Percentiles rank a stretch among this genome's conserved stretches.
Conservation (phyloP, 92 coral and sea anemone species). For the Blastomussa wellsi region DNA sequence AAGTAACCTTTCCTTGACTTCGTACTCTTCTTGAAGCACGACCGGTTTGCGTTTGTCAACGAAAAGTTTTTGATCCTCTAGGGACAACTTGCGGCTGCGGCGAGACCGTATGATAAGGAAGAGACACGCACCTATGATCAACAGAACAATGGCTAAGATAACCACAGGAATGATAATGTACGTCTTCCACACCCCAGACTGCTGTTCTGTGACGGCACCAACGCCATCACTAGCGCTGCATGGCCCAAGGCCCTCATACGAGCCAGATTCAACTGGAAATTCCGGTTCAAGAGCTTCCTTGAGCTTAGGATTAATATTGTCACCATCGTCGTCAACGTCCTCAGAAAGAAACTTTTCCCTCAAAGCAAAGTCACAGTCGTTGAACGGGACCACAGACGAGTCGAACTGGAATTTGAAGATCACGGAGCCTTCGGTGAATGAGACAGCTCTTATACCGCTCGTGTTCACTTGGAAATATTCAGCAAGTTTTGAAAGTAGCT, state of each 20-base stretch:
- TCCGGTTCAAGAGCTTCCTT: constrained; percentile 64
- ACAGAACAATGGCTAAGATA: constrained; percentile 71
- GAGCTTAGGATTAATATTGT: constrained; percentile 56
- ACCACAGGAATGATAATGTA: constrained; percentile 87
- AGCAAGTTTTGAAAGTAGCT: constrained; percentile 65
- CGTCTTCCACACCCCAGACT: constrained; percentile 82
- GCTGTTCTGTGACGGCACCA: constrained; percentile 30
- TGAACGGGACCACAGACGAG: constrained; percentile 53
- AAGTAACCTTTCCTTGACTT: constrained; percentile 79
- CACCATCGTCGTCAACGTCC: constrained; percentile 59
- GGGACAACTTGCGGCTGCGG: constrained; percentile 67
- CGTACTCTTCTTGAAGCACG: constrained; percentile 94
- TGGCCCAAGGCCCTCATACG: constrained; percentile 60
- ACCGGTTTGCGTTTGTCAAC: constrained; percentile 92
- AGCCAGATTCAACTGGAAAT: constrained; percentile 63
- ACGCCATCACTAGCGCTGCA: constrained; percentile 47
- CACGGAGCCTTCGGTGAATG: constrained; percentile 52
- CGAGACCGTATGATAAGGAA: constrained; percentile 79
- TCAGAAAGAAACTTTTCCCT: constrained; percentile 30
- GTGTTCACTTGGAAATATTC: constrained; percentile 57
- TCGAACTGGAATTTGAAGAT: constrained; percentile 58
- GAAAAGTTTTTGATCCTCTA: constrained; percentile 76
- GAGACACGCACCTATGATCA: constrained; percentile 72
- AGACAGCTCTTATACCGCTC: constrained; percentile 45
- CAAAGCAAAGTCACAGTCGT: constrained; percentile 45